Evolutionary conservation across 2,888 invertebrate genomes (phyloP), one percentile per base, ranked within the genome.

Genomic region (Heliothis peltigera): DNA sequence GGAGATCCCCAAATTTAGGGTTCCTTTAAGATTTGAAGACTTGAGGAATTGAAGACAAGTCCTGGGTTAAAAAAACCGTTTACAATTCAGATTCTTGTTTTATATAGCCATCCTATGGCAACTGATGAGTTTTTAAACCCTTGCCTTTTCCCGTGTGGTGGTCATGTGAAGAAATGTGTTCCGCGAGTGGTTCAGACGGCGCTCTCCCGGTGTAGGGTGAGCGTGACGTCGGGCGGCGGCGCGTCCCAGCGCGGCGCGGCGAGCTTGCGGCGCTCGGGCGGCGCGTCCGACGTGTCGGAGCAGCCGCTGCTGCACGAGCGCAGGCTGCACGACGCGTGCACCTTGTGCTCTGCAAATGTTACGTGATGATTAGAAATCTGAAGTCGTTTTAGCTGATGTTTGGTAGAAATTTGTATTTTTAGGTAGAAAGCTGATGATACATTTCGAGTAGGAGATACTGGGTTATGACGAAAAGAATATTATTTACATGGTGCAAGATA

Each of bases 301-400:
- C 92, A 93, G 2, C 89, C 92, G 67, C 93, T 94, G 71, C 92
- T 94, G 81, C 93, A 92, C 0, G 94, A 94, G 0, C 92, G 89
- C 0, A 93, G 86, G 66, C 94, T 95, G 84, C 91, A 90, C 0
- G 93, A 89, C 0, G 92, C 91, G 55, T 84, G 92, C 15, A 91
- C 88, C 81, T 94, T 94, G 78, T 92, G 90, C 55, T 94, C 94
- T 94, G 85, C 2, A 72, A 80, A 0, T 8, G 7, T 8, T 8
- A 6, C 8, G 7, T 1, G 8, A 8, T 28, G 7, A 8, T 28
- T 8, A 8, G 28, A 28, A 28, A 8, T 6, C 8, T 8, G 28
- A 22, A 2, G 22, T 22, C 22, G n/a, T n/a, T n/a, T n/a, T n/a
- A n/a, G n/a, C n/a, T 22, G 3, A 22, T 4, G 22, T 4, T 22